A percentile compares a stretch with the other conserved stretches of the same genome.
These are phyloP conservation scores for Dinomys branickii DNA, from an alignment of 2,113 vertebrate species.

Conservation along the genomic window DNA sequence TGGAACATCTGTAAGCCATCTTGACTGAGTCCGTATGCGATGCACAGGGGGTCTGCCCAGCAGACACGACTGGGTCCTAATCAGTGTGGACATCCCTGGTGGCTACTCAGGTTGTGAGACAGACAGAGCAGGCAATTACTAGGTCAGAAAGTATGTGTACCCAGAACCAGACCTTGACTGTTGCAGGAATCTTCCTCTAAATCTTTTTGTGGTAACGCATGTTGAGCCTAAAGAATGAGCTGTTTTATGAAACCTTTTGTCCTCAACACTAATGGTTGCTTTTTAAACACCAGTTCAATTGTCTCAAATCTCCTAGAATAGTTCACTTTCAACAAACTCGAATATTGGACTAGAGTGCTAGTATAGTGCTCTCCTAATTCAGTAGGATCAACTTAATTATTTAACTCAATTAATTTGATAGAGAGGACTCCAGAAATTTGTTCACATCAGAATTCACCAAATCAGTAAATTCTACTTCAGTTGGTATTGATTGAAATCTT, in stretches of 20 bases:
- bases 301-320: conserved; percentile 3
- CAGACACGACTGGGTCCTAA: neutral
- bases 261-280: neutral
- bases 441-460: neutral
- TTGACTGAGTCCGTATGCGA: neutral
- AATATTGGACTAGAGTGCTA: neutral
- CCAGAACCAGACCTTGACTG: neutral
- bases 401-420: neutral
- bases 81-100: neutral
- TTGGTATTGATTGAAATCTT: conserved; percentile 26
- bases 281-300: neutral
- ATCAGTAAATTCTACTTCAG: neutral
- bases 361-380: neutral
- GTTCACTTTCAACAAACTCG: conserved; percentile 38
- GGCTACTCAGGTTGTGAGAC: neutral
- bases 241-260: neutral
- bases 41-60: neutral
- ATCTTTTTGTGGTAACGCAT: neutral
- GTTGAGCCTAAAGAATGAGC: neutral
- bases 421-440: neutral
- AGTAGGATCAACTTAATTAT: neutral
- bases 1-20: neutral
- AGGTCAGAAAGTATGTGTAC: neutral
- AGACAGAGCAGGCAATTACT: neutral
- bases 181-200: neutral